These are phyloP conservation scores for Rhinichthys osculus DNA, from an alignment of 2,797 vertebrate species.

Conservation along the genomic window DNA sequence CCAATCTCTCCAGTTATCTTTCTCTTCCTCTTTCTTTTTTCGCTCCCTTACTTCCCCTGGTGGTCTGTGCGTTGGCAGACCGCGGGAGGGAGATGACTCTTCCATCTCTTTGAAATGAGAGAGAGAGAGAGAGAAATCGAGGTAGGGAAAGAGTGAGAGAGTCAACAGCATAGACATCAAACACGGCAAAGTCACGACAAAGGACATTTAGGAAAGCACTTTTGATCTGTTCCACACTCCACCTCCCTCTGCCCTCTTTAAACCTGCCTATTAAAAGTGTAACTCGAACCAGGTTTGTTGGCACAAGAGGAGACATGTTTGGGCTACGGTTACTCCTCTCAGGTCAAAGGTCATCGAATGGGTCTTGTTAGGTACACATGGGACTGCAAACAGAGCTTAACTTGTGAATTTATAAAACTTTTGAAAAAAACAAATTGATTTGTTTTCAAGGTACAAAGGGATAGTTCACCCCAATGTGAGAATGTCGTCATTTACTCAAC, in stretches of 20 bases:
- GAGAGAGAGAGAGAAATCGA: conserved; percentile 46
- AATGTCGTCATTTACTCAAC: background rate
- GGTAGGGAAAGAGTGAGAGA: conserved; percentile 45
- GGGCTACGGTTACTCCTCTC: conserved; percentile 69
- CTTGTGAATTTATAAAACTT: conserved; percentile 1
- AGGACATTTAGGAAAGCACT: conserved; percentile 62
- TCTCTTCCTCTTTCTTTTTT: conserved; percentile 67
- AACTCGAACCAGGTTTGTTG: conserved; percentile 73
- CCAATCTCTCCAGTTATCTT: conserved; percentile 60
- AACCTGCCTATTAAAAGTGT: conserved; percentile 60
- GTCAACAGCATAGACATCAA: conserved; percentile 58
- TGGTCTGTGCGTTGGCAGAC: conserved; percentile 58
- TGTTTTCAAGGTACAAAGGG: background rate
- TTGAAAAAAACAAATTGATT: conserved; percentile 10
- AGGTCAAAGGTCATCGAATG: conserved; percentile 67
- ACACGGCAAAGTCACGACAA: conserved; percentile 59
- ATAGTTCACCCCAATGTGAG: background rate
- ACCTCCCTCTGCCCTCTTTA: conserved; percentile 42
- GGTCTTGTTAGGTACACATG: conserved; percentile 46
- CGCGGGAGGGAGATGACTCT: conserved; percentile 58
- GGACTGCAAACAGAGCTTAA: conserved; percentile 14
- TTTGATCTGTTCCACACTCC: conserved; percentile 56
- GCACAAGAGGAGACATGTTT: conserved; percentile 71
- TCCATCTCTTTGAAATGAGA: conserved; percentile 60
- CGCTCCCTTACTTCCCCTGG: conserved; percentile 54